Base-by-base conservation (phyloP, 1,140 invertebrate genomes). In the Polypedilum vanderplanki region DNA sequence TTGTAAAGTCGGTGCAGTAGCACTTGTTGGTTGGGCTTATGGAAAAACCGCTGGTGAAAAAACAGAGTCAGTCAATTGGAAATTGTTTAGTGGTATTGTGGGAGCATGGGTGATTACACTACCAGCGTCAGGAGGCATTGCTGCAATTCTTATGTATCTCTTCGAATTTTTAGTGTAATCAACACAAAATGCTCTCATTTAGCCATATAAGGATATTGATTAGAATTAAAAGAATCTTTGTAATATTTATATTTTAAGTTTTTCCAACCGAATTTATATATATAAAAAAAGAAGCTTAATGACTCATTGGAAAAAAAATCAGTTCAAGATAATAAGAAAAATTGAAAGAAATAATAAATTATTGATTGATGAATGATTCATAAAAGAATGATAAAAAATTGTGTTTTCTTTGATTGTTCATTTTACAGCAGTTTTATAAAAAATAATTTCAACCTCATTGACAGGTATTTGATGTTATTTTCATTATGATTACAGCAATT, bases 1-100 rank as follows among this genome's bases (percentile, higher is more conserved):
- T 83, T 99, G 98, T 83, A 99, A 99, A 87, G 97, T 99, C 7
- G 97, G 96, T 22, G 96, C 94, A 10, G 94, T 98, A 5, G 95
- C 98, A 10, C 94, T 92, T 80, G 94, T 97, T 40, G 96, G 95
- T 12, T 57, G 46, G 46, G 46, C n/a, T n/a, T 57, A 57, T 76
- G 86, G 88, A 1, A 82, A 82, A 73, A 83, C 78, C 40, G 18
- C 22, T 9, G 81, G 83, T 80, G 82, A 75, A 15, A 57, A 57
- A 57, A 4, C 12, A 82, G 89, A 83, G n/a, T 86, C 89, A 84
- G 95, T 98, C 18, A 94, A 98, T 80, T 98, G 96, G 95, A 91
- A 88, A 82, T 84, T 97, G 40, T 97, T 93, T 82, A 90, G 95
- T 77, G 98, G 98, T 81, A 99, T 99, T 79, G 91, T 96, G 70